phyloP scores from a whole-genome alignment of 2,888 invertebrate species.

The Andrena bicolor region DNA sequence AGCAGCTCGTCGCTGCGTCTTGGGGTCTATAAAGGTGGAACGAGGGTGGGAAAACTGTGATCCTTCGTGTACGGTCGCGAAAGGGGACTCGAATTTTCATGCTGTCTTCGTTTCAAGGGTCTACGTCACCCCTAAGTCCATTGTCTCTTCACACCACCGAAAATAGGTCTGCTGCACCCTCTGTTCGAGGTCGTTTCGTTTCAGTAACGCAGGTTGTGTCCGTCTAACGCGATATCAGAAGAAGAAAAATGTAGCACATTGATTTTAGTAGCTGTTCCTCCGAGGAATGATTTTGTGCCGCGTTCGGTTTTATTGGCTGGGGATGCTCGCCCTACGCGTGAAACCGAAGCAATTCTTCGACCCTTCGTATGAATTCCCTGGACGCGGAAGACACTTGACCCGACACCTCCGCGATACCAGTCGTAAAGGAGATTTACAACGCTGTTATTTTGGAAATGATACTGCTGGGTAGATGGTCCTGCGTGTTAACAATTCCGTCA shows the following conservation, averaged over 20 bases:
- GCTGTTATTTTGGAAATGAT: conserved; percentile 24
- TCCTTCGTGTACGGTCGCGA: no score
- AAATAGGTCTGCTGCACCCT: no score
- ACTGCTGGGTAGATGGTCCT: background rate
- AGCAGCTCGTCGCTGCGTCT: background rate
- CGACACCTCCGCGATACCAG: conserved; percentile 36
- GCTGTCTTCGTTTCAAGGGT: no score
- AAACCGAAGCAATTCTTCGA: conserved; percentile 36
- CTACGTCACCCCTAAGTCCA: no score
- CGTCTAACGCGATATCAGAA: no score
- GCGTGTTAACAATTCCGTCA: conserved; percentile 28
- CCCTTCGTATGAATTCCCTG: conserved; percentile 38
- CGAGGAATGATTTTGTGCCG: background rate
- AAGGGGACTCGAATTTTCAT: no score
- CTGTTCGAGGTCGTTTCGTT: no score
- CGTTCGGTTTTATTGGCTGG: conserved; percentile 16
- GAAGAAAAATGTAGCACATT: background rate
- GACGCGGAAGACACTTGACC: conserved; percentile 32
- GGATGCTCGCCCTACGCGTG: background rate
- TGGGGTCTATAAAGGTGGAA: no score
- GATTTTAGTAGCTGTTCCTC: conserved; percentile 14
- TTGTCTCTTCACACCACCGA: no score
- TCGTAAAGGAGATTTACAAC: conserved; percentile 50
- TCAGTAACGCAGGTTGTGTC: no score
- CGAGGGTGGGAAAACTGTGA: no score